phyloP scores from a whole-genome alignment of 2,113 vertebrate species.

The Lepisosteus oculatus region DNA sequence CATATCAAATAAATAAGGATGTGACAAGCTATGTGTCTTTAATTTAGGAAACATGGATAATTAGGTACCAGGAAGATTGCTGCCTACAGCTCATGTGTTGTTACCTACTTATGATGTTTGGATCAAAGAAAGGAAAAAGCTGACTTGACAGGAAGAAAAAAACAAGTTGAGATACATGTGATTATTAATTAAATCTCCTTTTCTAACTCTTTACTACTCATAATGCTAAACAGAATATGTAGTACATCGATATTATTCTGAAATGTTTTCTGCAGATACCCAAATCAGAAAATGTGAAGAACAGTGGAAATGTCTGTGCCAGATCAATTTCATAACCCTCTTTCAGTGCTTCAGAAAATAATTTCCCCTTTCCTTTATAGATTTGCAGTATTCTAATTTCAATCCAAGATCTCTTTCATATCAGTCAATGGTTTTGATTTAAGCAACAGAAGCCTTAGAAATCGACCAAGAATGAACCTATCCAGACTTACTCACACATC shows the following conservation, averaged over 20 bases:
- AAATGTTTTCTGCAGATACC: not conserved
- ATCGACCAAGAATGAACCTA: no score
- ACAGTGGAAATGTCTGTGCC: not conserved
- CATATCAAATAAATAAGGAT: conserved; percentile 46
- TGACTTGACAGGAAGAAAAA: not conserved
- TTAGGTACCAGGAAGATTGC: conserved; percentile 12
- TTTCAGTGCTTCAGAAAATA: not conserved
- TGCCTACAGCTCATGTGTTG: conserved; percentile 1
- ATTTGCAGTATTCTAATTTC: no score
- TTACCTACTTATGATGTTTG: conserved; percentile 20
- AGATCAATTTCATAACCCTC: not conserved
- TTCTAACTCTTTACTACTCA: not conserved
- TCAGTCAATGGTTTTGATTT: no score
- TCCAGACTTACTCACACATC: no score
- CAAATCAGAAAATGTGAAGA: not conserved
- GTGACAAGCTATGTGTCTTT: conserved; percentile 49
- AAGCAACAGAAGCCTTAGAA: no score
- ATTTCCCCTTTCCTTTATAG: no score
- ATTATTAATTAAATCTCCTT: conserved; percentile 14
- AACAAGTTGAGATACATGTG: not conserved
- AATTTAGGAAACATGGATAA: conserved; percentile 54
- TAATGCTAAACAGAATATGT: not conserved
- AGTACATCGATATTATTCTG: not conserved
- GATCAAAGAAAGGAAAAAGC: conserved; percentile 20
- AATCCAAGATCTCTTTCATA: no score